Evolutionary conservation across 2,797 vertebrate genomes (phyloP).

Genomic region (Lutjanus argentimaculatus): DNA sequence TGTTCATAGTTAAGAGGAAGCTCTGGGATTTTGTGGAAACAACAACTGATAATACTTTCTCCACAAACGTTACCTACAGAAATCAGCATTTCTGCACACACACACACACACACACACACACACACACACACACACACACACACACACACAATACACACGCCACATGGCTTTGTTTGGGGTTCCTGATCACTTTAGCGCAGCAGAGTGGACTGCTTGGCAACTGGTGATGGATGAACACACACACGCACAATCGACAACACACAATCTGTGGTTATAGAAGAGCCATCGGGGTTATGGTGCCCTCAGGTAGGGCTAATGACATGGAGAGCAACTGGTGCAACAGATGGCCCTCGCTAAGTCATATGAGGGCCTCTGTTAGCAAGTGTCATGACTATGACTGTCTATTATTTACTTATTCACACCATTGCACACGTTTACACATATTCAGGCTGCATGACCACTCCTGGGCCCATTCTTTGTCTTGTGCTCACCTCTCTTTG

Average conservation of each 20-base stretch:
- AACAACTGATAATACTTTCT: background rate
- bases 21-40: slow-evolving; percentile 24
- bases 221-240: slow-evolving; percentile 46
- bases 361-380: slow-evolving; percentile 57
- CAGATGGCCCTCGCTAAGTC: slow-evolving; percentile 76
- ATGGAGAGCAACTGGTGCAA: slow-evolving; percentile 55
- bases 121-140: slow-evolving; percentile 41
- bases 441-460: slow-evolving; percentile 38
- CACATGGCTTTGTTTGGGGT: slow-evolving; percentile 77
- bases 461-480: slow-evolving; percentile 2
- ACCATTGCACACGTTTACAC: slow-evolving; percentile 71
- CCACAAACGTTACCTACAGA: background rate
- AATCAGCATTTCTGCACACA: slow-evolving; percentile 40
- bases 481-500: slow-evolving; percentile 7
- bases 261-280: slow-evolving; percentile 30
- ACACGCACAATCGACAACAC: slow-evolving; percentile 23
- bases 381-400: slow-evolving; percentile 47
- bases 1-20: background rate
- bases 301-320: slow-evolving; percentile 75
- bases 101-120: slow-evolving; percentile 37
- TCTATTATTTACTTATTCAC: slow-evolving; percentile 73
- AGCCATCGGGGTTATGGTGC: slow-evolving; percentile 74
- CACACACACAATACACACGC: slow-evolving; percentile 12
- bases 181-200: slow-evolving; percentile 50
- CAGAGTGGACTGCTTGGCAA: slow-evolving; percentile 73